A percentile compares a stretch with the other conserved stretches of the same genome.
phyloP scores from a whole-genome alignment of 2,797 vertebrate species.

The Crenuchus spilurus region DNA sequence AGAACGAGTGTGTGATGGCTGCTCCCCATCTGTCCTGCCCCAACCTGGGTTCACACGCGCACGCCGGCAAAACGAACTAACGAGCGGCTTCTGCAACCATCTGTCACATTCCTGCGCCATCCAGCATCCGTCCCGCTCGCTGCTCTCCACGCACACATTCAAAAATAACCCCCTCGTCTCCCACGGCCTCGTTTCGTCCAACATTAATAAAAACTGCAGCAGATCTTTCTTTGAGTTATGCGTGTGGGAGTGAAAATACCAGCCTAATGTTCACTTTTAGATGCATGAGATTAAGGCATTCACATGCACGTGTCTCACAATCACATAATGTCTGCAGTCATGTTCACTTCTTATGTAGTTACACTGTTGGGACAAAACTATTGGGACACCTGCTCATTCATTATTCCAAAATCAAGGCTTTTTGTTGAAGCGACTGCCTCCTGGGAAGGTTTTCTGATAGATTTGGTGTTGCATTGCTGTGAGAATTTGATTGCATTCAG shows the following conservation, averaged over 20 bases:
- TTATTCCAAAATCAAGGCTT: too few species aligned
- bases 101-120: constrained; percentile 73
- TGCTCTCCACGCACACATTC: constrained; percentile 26
- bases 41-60: constrained; percentile 78
- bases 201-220: constrained; percentile 6
- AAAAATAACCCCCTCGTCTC: constrained; percentile 50
- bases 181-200: constrained; percentile 13
- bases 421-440: too few species aligned
- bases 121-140: constrained; percentile 53
- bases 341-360: too few species aligned
- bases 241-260: neutral
- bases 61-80: constrained; percentile 75
- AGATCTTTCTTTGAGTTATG: constrained; percentile 1
- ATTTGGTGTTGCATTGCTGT: too few species aligned
- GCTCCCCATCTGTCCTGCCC: constrained; percentile 81
- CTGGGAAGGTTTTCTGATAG: too few species aligned
- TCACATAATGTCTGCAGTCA: neutral
- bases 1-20: constrained; percentile 62
- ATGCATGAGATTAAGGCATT: neutral
- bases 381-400: too few species aligned
- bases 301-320: neutral
- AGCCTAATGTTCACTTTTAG: neutral
- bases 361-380: too few species aligned
- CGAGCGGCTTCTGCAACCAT: constrained; percentile 79
- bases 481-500: too few species aligned